Evolutionary conservation across 2,888 invertebrate genomes (phyloP).

Genomic region (Pristionchus japonicus): DNA sequence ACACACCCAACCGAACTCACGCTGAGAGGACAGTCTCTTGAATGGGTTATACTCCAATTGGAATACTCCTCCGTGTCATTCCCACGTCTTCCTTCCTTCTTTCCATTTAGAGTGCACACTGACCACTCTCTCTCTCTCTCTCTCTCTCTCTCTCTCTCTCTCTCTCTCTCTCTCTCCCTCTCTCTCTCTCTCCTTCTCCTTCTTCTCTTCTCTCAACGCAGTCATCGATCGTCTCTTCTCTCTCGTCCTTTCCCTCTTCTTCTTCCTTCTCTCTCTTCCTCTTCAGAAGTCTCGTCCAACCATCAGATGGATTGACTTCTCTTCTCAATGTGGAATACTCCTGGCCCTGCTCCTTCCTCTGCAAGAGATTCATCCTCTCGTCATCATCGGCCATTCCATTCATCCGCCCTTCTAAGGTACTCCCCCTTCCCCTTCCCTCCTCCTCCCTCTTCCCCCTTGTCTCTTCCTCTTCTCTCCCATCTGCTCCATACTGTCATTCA

Average conservation of each 20-base stretch:
- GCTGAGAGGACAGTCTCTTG: neutral
- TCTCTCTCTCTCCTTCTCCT: constrained; percentile 17
- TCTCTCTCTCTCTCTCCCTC: neutral
- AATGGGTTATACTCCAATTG: constrained; percentile 32
- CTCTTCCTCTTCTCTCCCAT: constrained; percentile 5
- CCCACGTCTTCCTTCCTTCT: constrained; percentile 42
- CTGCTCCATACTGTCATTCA: constrained; percentile 12
- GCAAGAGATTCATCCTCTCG: neutral
- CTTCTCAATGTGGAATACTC: constrained; percentile 46
- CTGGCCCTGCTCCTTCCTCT: constrained; percentile 35
- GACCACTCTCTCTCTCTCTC: neutral
- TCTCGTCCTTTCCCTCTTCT: neutral
- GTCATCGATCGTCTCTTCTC: neutral
- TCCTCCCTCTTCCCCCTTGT: neutral
- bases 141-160: neutral
- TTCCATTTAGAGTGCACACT: neutral
- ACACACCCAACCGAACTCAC: constrained; percentile 19
- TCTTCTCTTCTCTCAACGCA: neutral
- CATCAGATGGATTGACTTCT: constrained; percentile 37
- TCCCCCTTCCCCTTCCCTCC: neutral
- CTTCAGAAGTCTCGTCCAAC: constrained; percentile 9
- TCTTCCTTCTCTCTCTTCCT: constrained; percentile 17
- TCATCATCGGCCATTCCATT: neutral
- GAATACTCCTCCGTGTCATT: constrained; percentile 24
- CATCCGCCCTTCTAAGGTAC: constrained; percentile 40